Conservation (phyloP, 2,888 invertebrate species). For the Nipponacmea schrenckii region DNA sequence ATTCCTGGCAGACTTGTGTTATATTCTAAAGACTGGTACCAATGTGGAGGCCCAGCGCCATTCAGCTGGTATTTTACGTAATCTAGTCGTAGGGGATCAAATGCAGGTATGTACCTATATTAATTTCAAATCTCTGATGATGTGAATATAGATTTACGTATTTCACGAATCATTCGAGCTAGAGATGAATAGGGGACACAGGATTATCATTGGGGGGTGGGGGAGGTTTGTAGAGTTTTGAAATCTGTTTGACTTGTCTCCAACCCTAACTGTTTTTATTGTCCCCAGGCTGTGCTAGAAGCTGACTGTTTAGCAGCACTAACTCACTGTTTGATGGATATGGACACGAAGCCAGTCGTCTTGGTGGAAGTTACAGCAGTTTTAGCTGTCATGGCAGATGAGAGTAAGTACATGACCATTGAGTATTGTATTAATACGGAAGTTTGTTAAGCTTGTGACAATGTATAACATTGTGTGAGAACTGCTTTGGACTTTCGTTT, state of each 20-base stretch:
- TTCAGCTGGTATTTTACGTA: constrained; percentile 58
- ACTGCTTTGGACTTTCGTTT: no score
- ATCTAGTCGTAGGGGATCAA: constrained; percentile 58
- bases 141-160: no score
- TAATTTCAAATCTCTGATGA: no score
- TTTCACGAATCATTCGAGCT: no score
- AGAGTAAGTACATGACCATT: constrained; percentile 48
- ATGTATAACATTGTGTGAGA: no score
- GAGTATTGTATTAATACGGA: no score
- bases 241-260: no score
- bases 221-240: no score
- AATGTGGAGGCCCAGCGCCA: constrained; percentile 56
- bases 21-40: constrained; percentile 38
- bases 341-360: constrained; percentile 38
- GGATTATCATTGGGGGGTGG: no score
- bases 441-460: no score
- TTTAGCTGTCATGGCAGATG: constrained; percentile 58
- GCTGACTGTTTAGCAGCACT: constrained; percentile 52
- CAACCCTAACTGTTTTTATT: no score
- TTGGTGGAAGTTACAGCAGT: constrained; percentile 57
- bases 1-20: constrained; percentile 47
- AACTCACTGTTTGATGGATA: constrained; percentile 39
- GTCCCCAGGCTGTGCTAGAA: constrained; percentile 36
- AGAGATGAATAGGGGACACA: no score
- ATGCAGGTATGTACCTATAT: constrained; percentile 39